Evolutionary conservation across 2,888 invertebrate species (phyloP).

Genomic region (Agrenia bidenticulata): DNA sequence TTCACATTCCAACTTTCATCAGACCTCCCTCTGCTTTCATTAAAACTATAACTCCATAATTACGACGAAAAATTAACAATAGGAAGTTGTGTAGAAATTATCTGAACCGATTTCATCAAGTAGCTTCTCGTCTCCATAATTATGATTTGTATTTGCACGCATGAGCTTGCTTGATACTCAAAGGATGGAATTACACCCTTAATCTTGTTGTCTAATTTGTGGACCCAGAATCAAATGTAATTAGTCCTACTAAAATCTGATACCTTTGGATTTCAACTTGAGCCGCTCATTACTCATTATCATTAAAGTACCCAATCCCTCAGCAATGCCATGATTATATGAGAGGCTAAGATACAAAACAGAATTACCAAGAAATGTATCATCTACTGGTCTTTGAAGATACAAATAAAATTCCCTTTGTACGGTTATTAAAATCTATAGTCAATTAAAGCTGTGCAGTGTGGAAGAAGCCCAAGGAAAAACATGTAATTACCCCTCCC

Average conservation of each 20-base stretch:
- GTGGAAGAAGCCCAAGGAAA: neutral
- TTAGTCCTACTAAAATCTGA: slow-evolving; percentile 15
- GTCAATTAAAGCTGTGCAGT: no score
- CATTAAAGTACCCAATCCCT: no score
- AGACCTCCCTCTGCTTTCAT: slow-evolving; percentile 23
- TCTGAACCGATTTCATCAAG: slow-evolving; percentile 23
- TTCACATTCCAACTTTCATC: slow-evolving; percentile 7
- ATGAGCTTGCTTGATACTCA: slow-evolving; percentile 20
- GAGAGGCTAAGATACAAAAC: no score
- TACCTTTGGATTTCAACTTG: neutral
- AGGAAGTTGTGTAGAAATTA: neutral
- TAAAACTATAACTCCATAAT: slow-evolving; percentile 31
- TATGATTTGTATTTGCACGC: slow-evolving; percentile 32
- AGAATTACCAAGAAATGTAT: no score
- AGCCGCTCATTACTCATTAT: no score
- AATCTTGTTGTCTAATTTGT: slow-evolving; percentile 34
- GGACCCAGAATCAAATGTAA: slow-evolving; percentile 29
- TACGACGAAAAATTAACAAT: slow-evolving; percentile 21
- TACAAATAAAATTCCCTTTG: no score
- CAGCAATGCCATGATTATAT: no score
- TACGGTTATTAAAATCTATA: no score
- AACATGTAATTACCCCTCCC: neutral
- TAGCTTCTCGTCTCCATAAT: slow-evolving; percentile 5
- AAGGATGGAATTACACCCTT: slow-evolving; percentile 17
- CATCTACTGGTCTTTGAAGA: no score